Evolutionary conservation across 2,113 vertebrate genomes (phyloP).

Genomic region (Psilopogon haemacephalus): DNA sequence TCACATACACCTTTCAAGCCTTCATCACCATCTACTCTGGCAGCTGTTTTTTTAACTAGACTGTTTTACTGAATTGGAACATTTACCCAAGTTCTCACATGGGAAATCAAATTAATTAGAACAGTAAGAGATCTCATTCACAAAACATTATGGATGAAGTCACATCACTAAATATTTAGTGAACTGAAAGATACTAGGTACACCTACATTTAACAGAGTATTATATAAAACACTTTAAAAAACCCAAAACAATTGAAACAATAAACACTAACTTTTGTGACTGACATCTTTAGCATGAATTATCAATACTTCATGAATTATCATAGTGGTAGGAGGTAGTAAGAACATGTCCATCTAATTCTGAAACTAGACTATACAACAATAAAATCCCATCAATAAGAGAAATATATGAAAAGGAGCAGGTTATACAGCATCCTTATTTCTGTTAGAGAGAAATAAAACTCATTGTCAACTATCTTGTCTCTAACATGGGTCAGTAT

Average conservation of each 20-base stretch:
- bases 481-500: neutral
- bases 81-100: neutral
- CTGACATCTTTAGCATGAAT: neutral
- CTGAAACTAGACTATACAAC: neutral
- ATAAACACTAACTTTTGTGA: neutral
- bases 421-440: neutral
- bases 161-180: neutral
- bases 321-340: neutral
- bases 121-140: neutral
- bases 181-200: neutral
- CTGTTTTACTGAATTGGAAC: neutral
- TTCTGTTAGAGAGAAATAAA: neutral
- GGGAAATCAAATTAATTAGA: neutral
- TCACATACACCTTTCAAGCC: neutral
- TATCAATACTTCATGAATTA: neutral
- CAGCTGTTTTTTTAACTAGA: neutral
- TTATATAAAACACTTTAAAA: neutral
- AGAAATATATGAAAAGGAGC: neutral
- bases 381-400: neutral
- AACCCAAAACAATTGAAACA: neutral
- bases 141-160: neutral
- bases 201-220: neutral
- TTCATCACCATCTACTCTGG: neutral
- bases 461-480: neutral
- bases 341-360: neutral